phyloP scores from a whole-genome alignment of 1,140 invertebrate genomes.

The Danaus melanippus region DNA sequence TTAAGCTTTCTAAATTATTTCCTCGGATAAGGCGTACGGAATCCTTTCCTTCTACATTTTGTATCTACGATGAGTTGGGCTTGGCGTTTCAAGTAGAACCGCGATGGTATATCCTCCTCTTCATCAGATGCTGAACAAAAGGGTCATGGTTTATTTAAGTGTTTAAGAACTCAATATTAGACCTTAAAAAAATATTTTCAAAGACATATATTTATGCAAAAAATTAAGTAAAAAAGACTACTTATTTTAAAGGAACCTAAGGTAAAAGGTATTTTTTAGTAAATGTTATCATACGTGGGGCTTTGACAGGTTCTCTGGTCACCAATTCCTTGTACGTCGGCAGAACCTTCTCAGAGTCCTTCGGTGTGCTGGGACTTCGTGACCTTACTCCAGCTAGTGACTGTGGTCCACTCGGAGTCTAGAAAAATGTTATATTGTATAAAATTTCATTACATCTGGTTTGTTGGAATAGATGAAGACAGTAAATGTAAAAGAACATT shows the following conservation, averaged over 20 bases:
- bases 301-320: constrained; percentile 41
- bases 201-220: too few relatives aligned
- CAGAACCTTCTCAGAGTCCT: constrained; percentile 39
- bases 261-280: not conserved
- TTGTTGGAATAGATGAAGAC: too few relatives aligned
- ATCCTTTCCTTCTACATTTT: constrained; percentile 84
- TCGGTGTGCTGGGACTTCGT: constrained; percentile 42
- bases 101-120: constrained; percentile 86
- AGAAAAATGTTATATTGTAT: not conserved
- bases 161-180: not conserved
- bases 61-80: constrained; percentile 88
- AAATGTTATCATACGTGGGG: constrained; percentile 27
- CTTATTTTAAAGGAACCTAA: not conserved
- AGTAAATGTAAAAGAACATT: too few relatives aligned
- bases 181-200: too few relatives aligned
- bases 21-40: constrained; percentile 59
- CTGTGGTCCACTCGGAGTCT: constrained; percentile 48
- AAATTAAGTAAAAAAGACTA: not conserved
- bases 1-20: constrained; percentile 29
- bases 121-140: constrained; percentile 76
- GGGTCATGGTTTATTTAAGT: not conserved
- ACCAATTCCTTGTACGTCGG: constrained; percentile 54
- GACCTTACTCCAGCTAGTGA: constrained; percentile 43
- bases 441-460: too few relatives aligned
- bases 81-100: constrained; percentile 84